Percentiles rank a stretch among this genome's conserved stretches.
phyloP scores from a whole-genome alignment of 2,113 vertebrate species.

The Chloroceryle aenea region DNA sequence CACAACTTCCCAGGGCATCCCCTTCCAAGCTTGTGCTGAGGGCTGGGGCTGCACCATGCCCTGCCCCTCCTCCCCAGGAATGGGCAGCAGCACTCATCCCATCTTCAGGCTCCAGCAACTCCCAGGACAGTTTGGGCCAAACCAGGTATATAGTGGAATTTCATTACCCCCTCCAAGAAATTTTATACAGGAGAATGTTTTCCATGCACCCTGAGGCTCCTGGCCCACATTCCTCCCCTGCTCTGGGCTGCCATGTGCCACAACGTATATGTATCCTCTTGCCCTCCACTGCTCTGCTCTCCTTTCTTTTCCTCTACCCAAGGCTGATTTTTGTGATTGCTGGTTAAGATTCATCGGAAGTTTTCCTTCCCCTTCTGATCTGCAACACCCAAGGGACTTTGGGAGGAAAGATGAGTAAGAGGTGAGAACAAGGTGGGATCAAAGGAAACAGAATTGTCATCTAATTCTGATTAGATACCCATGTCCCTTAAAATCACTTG shows the following conservation, averaged over 20 bases:
- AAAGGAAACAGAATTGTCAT: background rate
- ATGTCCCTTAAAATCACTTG: background rate
- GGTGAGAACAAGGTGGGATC: conserved; percentile 16
- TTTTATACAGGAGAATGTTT: background rate
- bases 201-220: background rate
- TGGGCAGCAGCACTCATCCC: background rate
- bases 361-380: background rate
- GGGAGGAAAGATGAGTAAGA: background rate
- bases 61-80: background rate
- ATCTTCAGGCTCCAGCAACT: background rate
- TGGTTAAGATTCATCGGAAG: background rate
- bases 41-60: background rate
- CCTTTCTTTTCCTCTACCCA: background rate
- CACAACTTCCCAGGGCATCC: background rate
- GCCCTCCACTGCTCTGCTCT: background rate
- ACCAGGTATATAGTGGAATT: background rate
- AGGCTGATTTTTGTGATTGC: background rate
- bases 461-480: background rate
- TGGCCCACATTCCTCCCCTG: background rate
- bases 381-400: background rate
- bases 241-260: background rate
- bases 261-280: background rate
- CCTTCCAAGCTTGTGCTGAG: background rate
- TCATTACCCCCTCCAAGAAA: background rate
- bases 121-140: background rate